A percentile compares a stretch with the other conserved stretches of the same genome.
Conservation (phyloP, 2,888 invertebrate genomes). For the Reticulitermes lucifugus region DNA sequence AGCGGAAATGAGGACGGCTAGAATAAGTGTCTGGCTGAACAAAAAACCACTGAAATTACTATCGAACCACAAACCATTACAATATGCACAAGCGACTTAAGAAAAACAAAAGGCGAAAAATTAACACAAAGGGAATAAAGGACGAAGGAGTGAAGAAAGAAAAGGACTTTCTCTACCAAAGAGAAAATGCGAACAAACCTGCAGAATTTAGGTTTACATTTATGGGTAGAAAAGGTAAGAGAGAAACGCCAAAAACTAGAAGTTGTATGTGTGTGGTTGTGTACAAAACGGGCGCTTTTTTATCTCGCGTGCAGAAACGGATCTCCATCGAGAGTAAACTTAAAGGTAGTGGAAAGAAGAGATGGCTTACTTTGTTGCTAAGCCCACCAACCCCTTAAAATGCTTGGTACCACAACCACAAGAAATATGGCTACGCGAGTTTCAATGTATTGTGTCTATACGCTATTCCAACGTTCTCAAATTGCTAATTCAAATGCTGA, state of each 20-base stretch:
- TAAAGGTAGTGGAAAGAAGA: background rate
- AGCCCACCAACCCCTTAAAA: background rate
- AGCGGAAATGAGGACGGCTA: background rate
- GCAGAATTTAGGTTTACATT: background rate
- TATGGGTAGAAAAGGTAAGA: conserved; percentile 1
- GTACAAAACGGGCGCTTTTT: background rate
- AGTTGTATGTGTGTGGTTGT: conserved; percentile 7
- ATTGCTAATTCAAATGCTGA: background rate
- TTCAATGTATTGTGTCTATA: background rate
- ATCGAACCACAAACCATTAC: background rate
- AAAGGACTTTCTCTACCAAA: background rate
- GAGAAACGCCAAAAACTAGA: background rate
- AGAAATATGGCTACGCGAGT: background rate
- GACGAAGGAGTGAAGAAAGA: background rate
- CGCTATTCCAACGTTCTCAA: background rate
- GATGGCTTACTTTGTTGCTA: background rate
- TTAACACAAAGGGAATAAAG: background rate
- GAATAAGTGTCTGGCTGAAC: background rate
- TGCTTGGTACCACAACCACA: background rate
- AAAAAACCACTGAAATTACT: background rate
- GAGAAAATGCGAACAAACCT: background rate
- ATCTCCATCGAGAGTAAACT: background rate
- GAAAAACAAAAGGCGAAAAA: background rate
- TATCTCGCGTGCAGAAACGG: background rate
- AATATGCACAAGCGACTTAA: background rate